These are phyloP conservation scores for Bos javanicus DNA, from an alignment of 2,113 vertebrate species.

Conservation along the genomic window DNA sequence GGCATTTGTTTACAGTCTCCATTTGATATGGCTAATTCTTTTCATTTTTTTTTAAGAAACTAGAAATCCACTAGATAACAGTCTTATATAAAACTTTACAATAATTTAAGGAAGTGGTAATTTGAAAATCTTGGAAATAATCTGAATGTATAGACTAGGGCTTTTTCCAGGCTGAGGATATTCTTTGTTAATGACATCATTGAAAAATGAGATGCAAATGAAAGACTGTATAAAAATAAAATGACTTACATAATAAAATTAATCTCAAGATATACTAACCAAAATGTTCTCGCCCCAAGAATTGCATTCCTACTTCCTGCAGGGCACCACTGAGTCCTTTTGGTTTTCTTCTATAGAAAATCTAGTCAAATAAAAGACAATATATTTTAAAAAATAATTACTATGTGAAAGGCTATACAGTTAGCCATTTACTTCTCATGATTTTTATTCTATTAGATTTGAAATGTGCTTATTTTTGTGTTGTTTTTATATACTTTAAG, in stretches of 20 bases:
- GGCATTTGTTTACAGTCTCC: background rate
- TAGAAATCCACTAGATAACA: constrained; percentile 20
- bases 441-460: constrained; percentile 38
- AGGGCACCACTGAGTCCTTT: constrained; percentile 94
- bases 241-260: constrained; percentile 31
- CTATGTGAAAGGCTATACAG: background rate
- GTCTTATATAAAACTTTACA: background rate
- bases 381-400: background rate
- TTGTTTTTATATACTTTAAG: background rate
- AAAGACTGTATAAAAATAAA: background rate
- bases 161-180: background rate
- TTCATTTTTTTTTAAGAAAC: background rate
- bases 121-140: constrained; percentile 12
- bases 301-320: constrained; percentile 94
- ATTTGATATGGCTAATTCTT: background rate
- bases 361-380: constrained; percentile 77
- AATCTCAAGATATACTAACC: constrained; percentile 79
- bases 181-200: background rate
- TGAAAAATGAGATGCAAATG: background rate
- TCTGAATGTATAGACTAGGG: background rate
- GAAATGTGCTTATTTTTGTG: background rate
- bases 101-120: background rate
- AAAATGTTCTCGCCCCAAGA: constrained; percentile 94
- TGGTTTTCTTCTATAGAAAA: constrained; percentile 93
- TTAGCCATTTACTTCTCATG: constrained; percentile 24